phyloP scores from a whole-genome alignment of 2,888 invertebrate genomes.

The Mythimna albipuncta region DNA sequence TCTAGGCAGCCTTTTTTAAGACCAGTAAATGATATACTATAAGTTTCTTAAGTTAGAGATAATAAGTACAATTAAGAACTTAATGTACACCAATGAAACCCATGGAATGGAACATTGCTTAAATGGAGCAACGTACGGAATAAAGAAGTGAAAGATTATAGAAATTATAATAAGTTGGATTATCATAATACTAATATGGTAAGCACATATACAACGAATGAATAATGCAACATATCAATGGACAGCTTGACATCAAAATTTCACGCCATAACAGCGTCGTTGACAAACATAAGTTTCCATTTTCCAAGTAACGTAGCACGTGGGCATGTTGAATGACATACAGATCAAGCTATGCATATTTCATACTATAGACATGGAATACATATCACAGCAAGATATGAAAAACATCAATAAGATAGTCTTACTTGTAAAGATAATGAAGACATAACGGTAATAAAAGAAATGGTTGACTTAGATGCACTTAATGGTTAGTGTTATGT shows the following conservation, averaged over 20 bases:
- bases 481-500: slow-evolving; percentile 28
- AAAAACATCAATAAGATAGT: slow-evolving; percentile 39
- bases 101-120: slow-evolving; percentile 9
- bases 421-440: slow-evolving; percentile 21
- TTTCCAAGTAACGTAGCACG: slow-evolving; percentile 52
- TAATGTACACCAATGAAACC: background rate
- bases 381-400: slow-evolving; percentile 53
- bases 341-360: slow-evolving; percentile 62
- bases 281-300: slow-evolving; percentile 51
- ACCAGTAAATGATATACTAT: slow-evolving; percentile 12
- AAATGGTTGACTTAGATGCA: slow-evolving; percentile 15
- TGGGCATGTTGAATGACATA: slow-evolving; percentile 59
- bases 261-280: slow-evolving; percentile 56
- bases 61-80: slow-evolving; percentile 25
- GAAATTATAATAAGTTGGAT: slow-evolving; percentile 11
- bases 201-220: slow-evolving; percentile 26
- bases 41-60: slow-evolving; percentile 22
- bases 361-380: slow-evolving; percentile 50
- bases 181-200: slow-evolving; percentile 7
- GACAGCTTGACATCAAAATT: slow-evolving; percentile 49
- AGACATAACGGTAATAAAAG: slow-evolving; percentile 20
- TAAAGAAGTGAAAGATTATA: slow-evolving; percentile 4
- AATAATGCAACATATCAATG: slow-evolving; percentile 50
- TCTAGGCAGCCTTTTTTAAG: slow-evolving; percentile 14
- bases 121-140: slow-evolving; percentile 2